Evolutionary conservation across 2,888 invertebrate genomes (phyloP).

Genomic region (Eupithecia subumbrata): DNA sequence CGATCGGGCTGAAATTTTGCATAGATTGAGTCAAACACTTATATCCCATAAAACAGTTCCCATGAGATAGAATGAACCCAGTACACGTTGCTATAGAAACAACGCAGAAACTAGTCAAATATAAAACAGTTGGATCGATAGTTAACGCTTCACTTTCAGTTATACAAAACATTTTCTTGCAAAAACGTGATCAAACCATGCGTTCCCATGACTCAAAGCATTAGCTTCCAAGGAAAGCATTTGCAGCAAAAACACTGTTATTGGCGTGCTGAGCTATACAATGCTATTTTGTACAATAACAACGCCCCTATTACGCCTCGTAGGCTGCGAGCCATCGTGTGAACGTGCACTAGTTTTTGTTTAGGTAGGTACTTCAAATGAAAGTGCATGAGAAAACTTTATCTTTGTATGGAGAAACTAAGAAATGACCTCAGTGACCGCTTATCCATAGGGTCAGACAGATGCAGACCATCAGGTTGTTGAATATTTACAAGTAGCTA

Average conservation of each 20-base stretch:
- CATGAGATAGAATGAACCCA: too few relatives aligned
- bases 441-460: conserved; percentile 44
- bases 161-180: not conserved
- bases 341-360: conserved; percentile 76
- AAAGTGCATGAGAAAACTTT: conserved; percentile 80
- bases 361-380: conserved; percentile 78
- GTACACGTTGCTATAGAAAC: too few relatives aligned
- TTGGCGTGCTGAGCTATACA: conserved; percentile 34
- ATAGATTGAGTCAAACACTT: too few relatives aligned
- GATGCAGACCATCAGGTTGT: conserved; percentile 15
- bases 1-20: too few relatives aligned
- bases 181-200: conserved; percentile 40
- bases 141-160: conserved; percentile 7
- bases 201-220: conserved; percentile 53
- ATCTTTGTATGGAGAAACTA: conserved; percentile 68
- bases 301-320: conserved; percentile 47
- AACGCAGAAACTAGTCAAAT: not conserved
- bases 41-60: too few relatives aligned
- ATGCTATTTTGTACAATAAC: conserved; percentile 56
- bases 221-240: conserved; percentile 66
- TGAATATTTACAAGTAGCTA: conserved; percentile 8
- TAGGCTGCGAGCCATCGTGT: conserved; percentile 63
- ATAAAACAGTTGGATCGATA: not conserved
- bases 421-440: conserved; percentile 70
- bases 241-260: conserved; percentile 60